Conservation (phyloP, 2,797 vertebrate species). For the Streptopelia turtur region DNA sequence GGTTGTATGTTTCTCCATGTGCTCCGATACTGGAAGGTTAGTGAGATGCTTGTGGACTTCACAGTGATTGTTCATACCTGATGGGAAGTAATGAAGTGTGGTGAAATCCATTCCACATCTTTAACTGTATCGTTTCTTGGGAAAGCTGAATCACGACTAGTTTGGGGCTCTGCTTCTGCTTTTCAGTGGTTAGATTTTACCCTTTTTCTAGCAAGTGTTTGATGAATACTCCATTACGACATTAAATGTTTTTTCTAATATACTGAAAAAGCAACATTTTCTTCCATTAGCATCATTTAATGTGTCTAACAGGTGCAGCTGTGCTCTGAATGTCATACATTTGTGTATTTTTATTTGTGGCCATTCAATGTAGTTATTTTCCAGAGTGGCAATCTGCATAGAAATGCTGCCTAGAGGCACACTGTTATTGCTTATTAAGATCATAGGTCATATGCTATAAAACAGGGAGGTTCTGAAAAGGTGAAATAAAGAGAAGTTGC, state of each 20-base stretch:
- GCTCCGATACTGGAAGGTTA: not conserved
- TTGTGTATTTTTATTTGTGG: not conserved
- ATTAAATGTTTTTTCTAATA: not conserved
- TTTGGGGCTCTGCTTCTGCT: not conserved
- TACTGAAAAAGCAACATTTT: not conserved
- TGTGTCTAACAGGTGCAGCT: not conserved
- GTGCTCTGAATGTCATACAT: not conserved
- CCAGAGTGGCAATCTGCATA: not conserved
- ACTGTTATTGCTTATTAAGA: not conserved
- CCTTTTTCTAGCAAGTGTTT: not conserved
- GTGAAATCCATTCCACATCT: not conserved
- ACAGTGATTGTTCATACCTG: not conserved
- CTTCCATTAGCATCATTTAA: not conserved
- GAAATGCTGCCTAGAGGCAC: not conserved
- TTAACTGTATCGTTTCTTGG: not conserved
- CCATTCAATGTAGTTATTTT: not conserved
- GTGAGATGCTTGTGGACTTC: not conserved
- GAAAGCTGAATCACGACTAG: not conserved
- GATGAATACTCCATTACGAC: not conserved
- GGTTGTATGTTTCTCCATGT: not conserved
- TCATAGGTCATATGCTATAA: not conserved
- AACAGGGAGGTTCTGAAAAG: not conserved
- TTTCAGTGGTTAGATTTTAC: not conserved
- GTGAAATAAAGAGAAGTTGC: not conserved
- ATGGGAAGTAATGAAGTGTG: not conserved